Evolutionary conservation across 2,888 invertebrate species (phyloP).

Genomic region (Diaphora mendica): DNA sequence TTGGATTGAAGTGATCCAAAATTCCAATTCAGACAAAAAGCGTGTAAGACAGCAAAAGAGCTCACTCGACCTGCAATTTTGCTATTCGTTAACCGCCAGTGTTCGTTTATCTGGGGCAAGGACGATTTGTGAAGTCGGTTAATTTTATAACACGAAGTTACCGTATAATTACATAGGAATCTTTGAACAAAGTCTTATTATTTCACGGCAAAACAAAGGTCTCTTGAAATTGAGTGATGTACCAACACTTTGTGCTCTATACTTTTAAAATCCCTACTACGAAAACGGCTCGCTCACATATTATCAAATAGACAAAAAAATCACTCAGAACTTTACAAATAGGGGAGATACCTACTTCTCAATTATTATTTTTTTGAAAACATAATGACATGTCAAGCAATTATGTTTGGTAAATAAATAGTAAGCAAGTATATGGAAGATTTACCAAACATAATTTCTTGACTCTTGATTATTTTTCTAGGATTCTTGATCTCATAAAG

Average conservation of each 20-base stretch:
- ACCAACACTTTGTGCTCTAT: constrained; percentile 5
- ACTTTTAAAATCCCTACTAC: neutral
- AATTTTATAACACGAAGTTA: constrained; percentile 46
- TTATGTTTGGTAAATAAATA: constrained; percentile 10
- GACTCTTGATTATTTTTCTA: too few relatives aligned
- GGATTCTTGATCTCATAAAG: too few relatives aligned
- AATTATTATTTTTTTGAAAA: too few relatives aligned
- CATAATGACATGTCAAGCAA: neutral
- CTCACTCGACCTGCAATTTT: constrained; percentile 48
- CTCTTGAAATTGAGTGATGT: neutral
- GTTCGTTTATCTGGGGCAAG: constrained; percentile 64
- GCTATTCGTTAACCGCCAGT: constrained; percentile 56
- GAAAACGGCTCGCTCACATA: neutral
- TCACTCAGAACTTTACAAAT: neutral
- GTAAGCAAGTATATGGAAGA: too few relatives aligned
- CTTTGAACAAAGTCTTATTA: constrained; percentile 26
- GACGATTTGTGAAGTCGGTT: constrained; percentile 59
- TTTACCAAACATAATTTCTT: too few relatives aligned
- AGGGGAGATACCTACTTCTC: neutral
- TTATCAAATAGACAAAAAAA: neutral
- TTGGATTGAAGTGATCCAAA: neutral
- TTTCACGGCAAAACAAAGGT: neutral
- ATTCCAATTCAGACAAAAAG: constrained; percentile 19
- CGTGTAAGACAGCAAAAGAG: constrained; percentile 25
- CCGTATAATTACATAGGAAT: constrained; percentile 15